phyloP scores from a whole-genome alignment of 2,797 vertebrate species.

The Paramormyrops hopkinsi region DNA sequence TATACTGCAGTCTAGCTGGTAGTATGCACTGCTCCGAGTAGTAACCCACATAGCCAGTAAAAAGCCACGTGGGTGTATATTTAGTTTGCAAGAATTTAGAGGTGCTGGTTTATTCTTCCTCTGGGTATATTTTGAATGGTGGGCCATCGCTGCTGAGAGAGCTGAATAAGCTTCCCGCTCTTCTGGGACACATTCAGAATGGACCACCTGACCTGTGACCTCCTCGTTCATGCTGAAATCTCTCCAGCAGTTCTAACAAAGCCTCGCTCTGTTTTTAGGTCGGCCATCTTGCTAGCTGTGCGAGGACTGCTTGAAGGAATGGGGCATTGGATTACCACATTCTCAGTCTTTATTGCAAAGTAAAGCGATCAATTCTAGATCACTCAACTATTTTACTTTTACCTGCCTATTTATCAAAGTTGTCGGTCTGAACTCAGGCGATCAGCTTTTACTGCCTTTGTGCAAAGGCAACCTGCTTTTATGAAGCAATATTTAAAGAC shows the following conservation, averaged over 20 bases:
- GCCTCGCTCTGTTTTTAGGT: background rate
- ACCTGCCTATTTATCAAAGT: background rate
- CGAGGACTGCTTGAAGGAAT: background rate
- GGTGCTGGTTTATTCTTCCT: background rate
- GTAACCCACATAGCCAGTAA: background rate
- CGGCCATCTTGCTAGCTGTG: background rate
- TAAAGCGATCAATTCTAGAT: background rate
- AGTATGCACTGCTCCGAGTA: background rate
- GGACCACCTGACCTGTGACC: background rate
- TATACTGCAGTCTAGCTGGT: background rate
- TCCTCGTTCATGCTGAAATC: conserved; percentile 4
- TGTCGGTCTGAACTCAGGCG: background rate
- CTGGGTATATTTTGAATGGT: background rate
- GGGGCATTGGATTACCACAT: background rate
- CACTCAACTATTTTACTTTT: conserved; percentile 2
- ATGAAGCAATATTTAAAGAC: conserved; percentile 2
- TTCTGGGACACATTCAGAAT: background rate
- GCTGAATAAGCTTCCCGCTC: background rate
- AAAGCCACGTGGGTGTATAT: background rate
- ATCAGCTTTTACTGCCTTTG: background rate
- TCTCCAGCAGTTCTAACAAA: conserved; percentile 19
- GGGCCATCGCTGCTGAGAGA: background rate
- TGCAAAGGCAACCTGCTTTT: background rate
- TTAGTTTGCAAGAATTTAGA: background rate
- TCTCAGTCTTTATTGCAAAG: background rate